Conservation (phyloP, 2,888 invertebrate genomes). For the Callimorpha dominula region DNA sequence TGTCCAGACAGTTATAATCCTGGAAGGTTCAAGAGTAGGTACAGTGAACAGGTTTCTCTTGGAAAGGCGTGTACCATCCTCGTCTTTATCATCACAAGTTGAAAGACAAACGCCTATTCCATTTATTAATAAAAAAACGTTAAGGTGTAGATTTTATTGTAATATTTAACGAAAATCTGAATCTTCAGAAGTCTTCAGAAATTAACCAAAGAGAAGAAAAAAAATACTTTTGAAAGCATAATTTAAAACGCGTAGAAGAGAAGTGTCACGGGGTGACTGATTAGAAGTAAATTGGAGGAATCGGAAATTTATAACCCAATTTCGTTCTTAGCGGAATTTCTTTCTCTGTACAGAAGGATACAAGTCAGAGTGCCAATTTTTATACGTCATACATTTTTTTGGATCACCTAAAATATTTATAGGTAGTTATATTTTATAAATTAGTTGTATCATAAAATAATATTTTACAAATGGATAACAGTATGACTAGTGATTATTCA, state of each 20-base stretch:
- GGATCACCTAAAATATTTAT: no score
- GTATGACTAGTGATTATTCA: slow-evolving; percentile 9
- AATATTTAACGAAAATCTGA: not conserved
- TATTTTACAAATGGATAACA: not conserved
- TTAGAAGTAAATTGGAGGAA: not conserved
- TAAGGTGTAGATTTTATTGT: not conserved
- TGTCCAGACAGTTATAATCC: no score
- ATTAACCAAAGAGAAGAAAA: not conserved
- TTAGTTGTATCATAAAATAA: not conserved
- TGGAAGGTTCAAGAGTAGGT: no score
- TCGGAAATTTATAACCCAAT: not conserved
- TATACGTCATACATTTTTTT: not conserved
- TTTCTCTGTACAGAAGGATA: not conserved
- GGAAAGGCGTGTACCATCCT: no score
- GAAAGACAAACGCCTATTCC: not conserved
- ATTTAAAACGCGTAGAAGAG: no score
- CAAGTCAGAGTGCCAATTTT: not conserved
- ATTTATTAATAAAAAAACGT: not conserved
- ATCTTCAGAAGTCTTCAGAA: not conserved
- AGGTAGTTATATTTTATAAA: not conserved
- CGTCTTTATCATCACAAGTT: no score
- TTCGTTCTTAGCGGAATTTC: not conserved
- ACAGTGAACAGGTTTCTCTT: no score
- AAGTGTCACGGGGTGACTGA: not conserved
- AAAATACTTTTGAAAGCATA: not conserved